Conservation (phyloP, 2,797 vertebrate species). For the Eleutherodactylus coqui region DNA sequence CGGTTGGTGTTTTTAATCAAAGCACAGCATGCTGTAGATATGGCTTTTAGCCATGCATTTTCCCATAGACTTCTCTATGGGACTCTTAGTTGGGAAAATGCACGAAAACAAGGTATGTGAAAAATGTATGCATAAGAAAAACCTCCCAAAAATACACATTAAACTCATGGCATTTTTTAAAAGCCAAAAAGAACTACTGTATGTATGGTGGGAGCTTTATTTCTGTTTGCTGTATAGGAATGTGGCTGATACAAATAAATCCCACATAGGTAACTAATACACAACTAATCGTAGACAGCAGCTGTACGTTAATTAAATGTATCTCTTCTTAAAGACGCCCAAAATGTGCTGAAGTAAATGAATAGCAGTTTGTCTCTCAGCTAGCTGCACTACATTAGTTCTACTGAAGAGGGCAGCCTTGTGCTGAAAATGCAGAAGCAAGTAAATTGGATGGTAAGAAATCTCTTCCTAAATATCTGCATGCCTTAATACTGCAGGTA, state of each 20-base stretch:
- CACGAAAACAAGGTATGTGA: too few relatives aligned
- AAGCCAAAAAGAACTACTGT: too few relatives aligned
- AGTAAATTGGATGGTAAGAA: slow-evolving; percentile 33
- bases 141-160: too few relatives aligned
- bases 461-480: slow-evolving; percentile 42
- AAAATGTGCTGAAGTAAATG: not conserved
- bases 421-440: slow-evolving; percentile 66
- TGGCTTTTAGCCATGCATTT: too few relatives aligned
- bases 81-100: too few relatives aligned
- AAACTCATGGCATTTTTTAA: too few relatives aligned
- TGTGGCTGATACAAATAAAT: not conserved
- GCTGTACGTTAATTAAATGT: not conserved
- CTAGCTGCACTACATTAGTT: slow-evolving; percentile 68
- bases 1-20: too few relatives aligned
- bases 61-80: too few relatives aligned
- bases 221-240: not conserved
- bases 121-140: too few relatives aligned
- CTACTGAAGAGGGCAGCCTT: slow-evolving; percentile 79
- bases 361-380: not conserved
- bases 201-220: too few relatives aligned
- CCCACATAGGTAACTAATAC: not conserved
- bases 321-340: not conserved
- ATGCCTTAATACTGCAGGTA: slow-evolving; percentile 78
- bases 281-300: not conserved
- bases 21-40: too few relatives aligned